Conservation (phyloP, 2,888 invertebrate genomes). For the Muschampia plurimacula region DNA sequence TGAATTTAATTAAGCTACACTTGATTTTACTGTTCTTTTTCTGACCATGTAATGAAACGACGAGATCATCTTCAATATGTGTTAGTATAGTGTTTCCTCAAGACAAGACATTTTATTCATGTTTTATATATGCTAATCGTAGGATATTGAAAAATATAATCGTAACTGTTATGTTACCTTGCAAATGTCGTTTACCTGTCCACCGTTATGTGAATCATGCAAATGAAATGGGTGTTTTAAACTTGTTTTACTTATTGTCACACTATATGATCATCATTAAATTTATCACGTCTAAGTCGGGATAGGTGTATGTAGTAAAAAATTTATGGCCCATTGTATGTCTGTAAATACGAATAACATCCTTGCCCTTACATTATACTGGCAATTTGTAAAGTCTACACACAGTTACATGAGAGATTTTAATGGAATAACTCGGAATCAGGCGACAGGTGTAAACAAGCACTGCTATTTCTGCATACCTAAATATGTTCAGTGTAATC, state of each 20-base stretch:
- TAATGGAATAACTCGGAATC: constrained; percentile 26
- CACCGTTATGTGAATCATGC: constrained; percentile 43
- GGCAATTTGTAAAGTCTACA: constrained; percentile 30
- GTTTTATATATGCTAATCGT: constrained; percentile 51
- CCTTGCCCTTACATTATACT: constrained; percentile 28
- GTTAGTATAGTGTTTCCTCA: background rate
- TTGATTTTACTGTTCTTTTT: constrained; percentile 34
- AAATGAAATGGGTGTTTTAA: constrained; percentile 30
- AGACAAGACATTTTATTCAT: constrained; percentile 34
- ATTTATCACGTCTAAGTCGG: constrained; percentile 12
- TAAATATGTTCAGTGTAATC: background rate
- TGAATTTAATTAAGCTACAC: constrained; percentile 57
- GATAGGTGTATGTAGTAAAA: constrained; percentile 14
- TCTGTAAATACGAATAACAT: constrained; percentile 32
- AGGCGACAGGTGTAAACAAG: constrained; percentile 32
- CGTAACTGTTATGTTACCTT: constrained; percentile 52
- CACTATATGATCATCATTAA: constrained; percentile 18
- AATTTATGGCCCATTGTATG: constrained; percentile 39
- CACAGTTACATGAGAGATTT: constrained; percentile 21
- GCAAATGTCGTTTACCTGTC: constrained; percentile 51
- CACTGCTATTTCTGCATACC: constrained; percentile 13
- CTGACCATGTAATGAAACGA: background rate
- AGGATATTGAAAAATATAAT: constrained; percentile 44
- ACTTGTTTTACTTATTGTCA: constrained; percentile 25
- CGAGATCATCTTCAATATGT: constrained; percentile 23